Conservation (phyloP, 2,113 vertebrate genomes). For the Puntigrus tetrazona region DNA sequence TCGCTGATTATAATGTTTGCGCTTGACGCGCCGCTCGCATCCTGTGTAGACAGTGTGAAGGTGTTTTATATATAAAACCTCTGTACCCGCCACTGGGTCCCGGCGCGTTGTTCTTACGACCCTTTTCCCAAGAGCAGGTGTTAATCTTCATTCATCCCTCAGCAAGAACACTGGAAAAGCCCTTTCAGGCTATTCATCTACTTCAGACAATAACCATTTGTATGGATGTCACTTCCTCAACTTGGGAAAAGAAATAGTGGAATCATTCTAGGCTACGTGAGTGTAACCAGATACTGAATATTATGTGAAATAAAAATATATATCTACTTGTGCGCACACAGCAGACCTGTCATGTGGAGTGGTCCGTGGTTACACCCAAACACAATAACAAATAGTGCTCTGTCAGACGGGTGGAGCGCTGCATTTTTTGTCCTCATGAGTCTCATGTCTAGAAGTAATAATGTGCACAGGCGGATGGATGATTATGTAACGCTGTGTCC, state of each 20-base stretch:
- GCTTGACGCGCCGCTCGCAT: neutral
- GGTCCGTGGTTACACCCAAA: constrained; percentile 34
- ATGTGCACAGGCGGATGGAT: neutral
- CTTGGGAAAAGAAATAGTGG: constrained; percentile 4
- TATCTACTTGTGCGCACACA: neutral
- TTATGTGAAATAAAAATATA: neutral
- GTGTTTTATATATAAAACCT: neutral
- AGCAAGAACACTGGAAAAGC: neutral
- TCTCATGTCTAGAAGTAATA: constrained; percentile 37
- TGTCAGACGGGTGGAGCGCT: constrained; percentile 36
- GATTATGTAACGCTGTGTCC: constrained; percentile 48
- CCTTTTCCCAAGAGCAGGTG: neutral
- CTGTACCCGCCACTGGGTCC: neutral
- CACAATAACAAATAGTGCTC: constrained; percentile 33
- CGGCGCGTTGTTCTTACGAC: neutral
- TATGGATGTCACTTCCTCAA: constrained; percentile 12
- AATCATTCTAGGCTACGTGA: neutral
- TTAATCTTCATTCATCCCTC: neutral
- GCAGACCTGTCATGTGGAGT: constrained; percentile 23
- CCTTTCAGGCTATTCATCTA: neutral
- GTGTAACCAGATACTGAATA: neutral
- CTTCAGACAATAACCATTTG: neutral
- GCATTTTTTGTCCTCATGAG: constrained; percentile 21
- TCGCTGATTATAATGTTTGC: neutral
- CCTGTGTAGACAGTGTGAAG: neutral